Evolutionary conservation across 2,113 vertebrate species (phyloP).

Genomic region (Boleophthalmus pectinirostris): DNA sequence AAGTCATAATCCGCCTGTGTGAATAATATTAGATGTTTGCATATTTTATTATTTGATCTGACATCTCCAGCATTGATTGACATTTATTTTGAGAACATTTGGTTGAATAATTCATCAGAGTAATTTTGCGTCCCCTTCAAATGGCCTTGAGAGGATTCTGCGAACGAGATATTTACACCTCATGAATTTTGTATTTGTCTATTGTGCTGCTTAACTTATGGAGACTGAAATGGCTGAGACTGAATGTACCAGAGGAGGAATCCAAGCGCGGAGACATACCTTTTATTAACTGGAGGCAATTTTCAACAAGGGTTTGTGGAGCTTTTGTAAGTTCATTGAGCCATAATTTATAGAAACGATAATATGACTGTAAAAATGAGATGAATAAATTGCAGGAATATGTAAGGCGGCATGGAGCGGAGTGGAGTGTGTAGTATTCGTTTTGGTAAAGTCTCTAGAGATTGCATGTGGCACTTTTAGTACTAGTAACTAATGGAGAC

Average conservation of each 20-base stretch:
- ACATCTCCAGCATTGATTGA: slow-evolving; percentile 27
- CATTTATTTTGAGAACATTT: slow-evolving; percentile 35
- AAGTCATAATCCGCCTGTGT: not conserved
- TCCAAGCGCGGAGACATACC: not conserved
- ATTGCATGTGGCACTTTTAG: no score
- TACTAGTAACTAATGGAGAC: no score
- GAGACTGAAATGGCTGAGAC: slow-evolving; percentile 13
- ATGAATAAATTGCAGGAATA: slow-evolving; percentile 5
- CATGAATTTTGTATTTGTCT: slow-evolving; percentile 50
- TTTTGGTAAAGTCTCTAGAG: not conserved
- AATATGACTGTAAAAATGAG: not conserved
- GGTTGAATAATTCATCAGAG: slow-evolving; percentile 47
- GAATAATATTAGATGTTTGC: not conserved
- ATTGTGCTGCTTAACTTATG: slow-evolving; percentile 23
- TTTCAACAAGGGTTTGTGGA: slow-evolving; percentile 12
- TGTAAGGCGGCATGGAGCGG: not conserved
- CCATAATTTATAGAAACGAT: slow-evolving; percentile 17
- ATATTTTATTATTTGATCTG: slow-evolving; percentile 22
- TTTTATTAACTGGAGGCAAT: slow-evolving; percentile 12
- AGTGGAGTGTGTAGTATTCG: not conserved
- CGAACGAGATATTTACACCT: slow-evolving; percentile 35
- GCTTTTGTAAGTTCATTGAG: slow-evolving; percentile 28
- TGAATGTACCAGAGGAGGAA: slow-evolving; percentile 15
- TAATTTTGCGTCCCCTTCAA: slow-evolving; percentile 43
- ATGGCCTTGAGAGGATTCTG: slow-evolving; percentile 44